Conservation (phyloP, 2,888 invertebrate genomes). For the Axea sp. region DNA sequence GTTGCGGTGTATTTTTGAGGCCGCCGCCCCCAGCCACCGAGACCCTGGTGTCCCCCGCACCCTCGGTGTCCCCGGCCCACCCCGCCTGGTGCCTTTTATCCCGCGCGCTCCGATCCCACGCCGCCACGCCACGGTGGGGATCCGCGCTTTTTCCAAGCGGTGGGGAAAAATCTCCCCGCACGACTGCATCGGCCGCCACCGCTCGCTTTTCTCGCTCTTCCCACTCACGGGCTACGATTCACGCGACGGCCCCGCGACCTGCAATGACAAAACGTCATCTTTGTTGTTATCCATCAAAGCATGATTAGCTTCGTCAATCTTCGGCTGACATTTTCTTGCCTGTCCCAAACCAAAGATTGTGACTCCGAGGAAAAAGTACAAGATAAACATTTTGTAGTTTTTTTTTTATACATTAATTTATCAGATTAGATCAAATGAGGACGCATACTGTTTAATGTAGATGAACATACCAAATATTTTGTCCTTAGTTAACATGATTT, state of each 20-base stretch:
- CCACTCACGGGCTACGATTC: conserved; percentile 64
- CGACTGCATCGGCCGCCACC: conserved; percentile 20
- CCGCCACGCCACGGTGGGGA: conserved; percentile 70
- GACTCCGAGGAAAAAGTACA: no score
- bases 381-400: no score
- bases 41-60: conserved; percentile 66
- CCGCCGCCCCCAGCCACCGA: conserved; percentile 77
- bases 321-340: no score
- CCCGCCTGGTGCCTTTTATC: conserved; percentile 50
- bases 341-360: no score
- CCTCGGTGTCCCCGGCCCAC: conserved; percentile 64
- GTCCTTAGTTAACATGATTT: no score
- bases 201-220: conserved; percentile 37
- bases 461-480: no score
- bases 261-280: conserved; percentile 51
- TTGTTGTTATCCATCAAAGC: conserved; percentile 32
- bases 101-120: conserved; percentile 65
- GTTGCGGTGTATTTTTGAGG: conserved; percentile 80
- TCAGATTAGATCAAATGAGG: no score
- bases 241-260: conserved; percentile 62
- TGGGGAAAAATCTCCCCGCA: conserved; percentile 77
- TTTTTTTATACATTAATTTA: no score
- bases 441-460: no score
- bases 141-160: conserved; percentile 75
- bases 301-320: conserved; percentile 21